Evolutionary conservation across 2,797 vertebrate species (phyloP), one percentile per base, ranked within the genome.

Genomic region (Botia kubotai): DNA sequence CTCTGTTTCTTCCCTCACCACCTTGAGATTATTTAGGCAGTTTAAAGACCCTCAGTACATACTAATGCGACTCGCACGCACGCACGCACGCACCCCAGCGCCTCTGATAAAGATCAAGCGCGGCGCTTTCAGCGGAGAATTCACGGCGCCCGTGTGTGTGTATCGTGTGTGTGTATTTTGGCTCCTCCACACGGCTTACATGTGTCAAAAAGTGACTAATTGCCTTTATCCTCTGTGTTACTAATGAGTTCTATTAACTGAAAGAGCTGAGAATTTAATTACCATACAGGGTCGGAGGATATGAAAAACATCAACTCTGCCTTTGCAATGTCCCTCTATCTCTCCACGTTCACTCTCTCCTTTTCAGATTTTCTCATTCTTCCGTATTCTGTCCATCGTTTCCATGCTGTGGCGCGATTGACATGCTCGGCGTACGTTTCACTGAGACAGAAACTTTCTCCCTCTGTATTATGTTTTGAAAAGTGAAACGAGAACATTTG

Each of bases 201-300:
- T 77, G 72, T 81, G 82, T 81, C 81, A 82, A 90, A 89, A 89
- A 88, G 85, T 92, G 91, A 93, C 93, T 93, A 92, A 94, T 93
- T 89, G 90, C 90, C 88, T 90, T 87, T 80, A 36, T 89, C 82
- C 87, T 87, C 76, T 8, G 52, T 72, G 86, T 82, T 75, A 85
- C 86, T 92, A 92, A 92, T 55, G 76, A 90, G 90, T 89, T 88
- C 91, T 90, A 93, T 94, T 87, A 91, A 87, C 87, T 91, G 86
- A 86, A 89, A 50, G 86, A 86, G 88, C 82, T 76, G 85, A 87
- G 85, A 83, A 89, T 90, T 90, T 84, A 87, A 92, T 92, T 91
- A 91, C 87, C 86, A 84, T 23, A 13, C 43, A 13, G 79, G 89
- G 87, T 80, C 85, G 87, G 87, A 90, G 90, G 88, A 89, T 85